Percentiles rank a stretch among this genome's conserved stretches.
These are phyloP conservation scores for Microhierax caerulescens DNA, from an alignment of 2,797 vertebrate genomes.

Conservation along the genomic window DNA sequence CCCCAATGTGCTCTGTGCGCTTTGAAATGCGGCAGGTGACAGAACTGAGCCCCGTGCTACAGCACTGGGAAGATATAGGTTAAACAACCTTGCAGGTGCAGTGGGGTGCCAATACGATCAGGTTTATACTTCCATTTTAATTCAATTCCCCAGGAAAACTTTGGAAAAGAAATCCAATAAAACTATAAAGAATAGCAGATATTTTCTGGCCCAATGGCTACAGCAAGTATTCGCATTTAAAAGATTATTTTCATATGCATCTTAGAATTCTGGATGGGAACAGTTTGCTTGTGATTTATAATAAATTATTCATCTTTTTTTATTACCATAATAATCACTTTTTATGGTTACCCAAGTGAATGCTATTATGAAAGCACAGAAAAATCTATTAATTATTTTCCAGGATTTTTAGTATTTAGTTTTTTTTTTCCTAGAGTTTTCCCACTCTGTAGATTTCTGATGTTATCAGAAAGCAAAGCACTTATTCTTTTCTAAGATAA, in stretches of 20 bases:
- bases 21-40: background rate
- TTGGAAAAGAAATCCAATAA: background rate
- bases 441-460: background rate
- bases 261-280: constrained; percentile 8
- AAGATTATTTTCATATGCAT: constrained; percentile 20
- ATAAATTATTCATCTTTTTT: constrained; percentile 44
- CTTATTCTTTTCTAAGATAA: background rate
- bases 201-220: background rate
- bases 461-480: background rate
- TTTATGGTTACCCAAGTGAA: constrained; percentile 23
- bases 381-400: constrained; percentile 52
- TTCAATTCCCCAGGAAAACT: background rate
- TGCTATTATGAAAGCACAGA: constrained; percentile 39
- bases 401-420: background rate
- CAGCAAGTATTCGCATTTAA: background rate
- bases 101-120: accelerated
- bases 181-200: background rate
- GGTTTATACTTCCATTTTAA: background rate
- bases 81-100: background rate
- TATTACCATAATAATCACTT: constrained; percentile 24
- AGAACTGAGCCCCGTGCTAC: background rate
- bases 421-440: background rate
- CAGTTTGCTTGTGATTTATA: background rate
- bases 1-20: background rate
- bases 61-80: background rate